Base-by-base conservation (phyloP, 1,140 invertebrate species). In the Campoletis sonorensis region DNA sequence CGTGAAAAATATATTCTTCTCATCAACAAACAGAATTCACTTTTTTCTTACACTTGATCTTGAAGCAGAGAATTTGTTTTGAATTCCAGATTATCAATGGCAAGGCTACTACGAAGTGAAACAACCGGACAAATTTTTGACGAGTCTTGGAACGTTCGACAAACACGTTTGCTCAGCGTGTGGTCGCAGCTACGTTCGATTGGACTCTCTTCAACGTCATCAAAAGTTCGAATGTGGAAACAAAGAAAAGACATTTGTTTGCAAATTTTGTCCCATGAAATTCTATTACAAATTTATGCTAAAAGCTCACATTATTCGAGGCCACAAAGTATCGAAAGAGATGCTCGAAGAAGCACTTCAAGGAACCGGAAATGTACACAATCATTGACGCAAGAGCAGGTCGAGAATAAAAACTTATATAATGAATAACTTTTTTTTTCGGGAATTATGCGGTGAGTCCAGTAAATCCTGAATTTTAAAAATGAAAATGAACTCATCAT, bases 191-290 rank as follows among this genome's bases (percentile, higher is more conserved):
- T 89, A 89, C 79, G 86, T 82, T 16, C 82, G 84, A 80, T 72
- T 71, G 45, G 73, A 83, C 27, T 89, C 77, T 40, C 79, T 89
- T 68, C 67, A 80, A n/a, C 70, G 85, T 10, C 89, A 89, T 54
- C 83, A 85, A 27, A 83, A 81, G 23, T 79, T 86, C 21, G 90
- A 92, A 76, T 92, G 91, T 77, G 90, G 90, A 15, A 76, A 76
- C 26, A 82, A 89, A 33, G 89, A 90, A 37, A 89, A 90, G 11
- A 86, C 86, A 61, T 91, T 89, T 77, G 75, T 84, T 26, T 92
- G 91, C 81, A 87, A 86, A 2, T 81, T 87, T 37, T 92, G 91
- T 80, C 82, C 86, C 23, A 86, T 85, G 75, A 87, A 86, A 27
- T 90, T 87, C 79, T 88, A 90, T 68, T 87, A 90, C 15, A 84